Percentiles rank a stretch among this genome's conserved stretches.
phyloP scores from a whole-genome alignment of 1,140 invertebrate genomes.

The Solenopsis fugax region DNA sequence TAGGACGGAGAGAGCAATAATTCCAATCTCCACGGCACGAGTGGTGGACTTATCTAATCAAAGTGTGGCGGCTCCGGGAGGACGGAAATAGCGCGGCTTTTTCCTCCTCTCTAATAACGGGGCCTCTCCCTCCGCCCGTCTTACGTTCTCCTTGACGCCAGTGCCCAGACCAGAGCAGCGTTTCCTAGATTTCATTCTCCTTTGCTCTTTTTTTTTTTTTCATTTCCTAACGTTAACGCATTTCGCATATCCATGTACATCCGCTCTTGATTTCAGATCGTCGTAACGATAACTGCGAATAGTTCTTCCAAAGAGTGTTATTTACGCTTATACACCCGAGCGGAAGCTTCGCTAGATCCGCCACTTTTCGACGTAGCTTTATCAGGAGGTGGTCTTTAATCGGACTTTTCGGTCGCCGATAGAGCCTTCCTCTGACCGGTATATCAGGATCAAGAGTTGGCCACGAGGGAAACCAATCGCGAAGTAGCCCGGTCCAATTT shows the following conservation, averaged over 20 bases:
- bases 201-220: not conserved
- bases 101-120: slow-evolving; percentile 79
- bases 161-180: not conserved
- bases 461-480: slow-evolving; percentile 58
- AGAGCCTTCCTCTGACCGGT: slow-evolving; percentile 61
- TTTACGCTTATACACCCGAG: slow-evolving; percentile 16
- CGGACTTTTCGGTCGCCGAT: slow-evolving; percentile 61
- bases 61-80: slow-evolving; percentile 75
- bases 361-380: slow-evolving; percentile 45
- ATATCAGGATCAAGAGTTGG: slow-evolving; percentile 57
- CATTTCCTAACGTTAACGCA: not conserved
- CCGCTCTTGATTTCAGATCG: slow-evolving; percentile 37
- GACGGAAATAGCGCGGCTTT: slow-evolving; percentile 82
- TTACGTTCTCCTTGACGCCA: slow-evolving; percentile 77
- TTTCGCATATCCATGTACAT: slow-evolving; percentile 6
- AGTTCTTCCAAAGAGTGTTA: slow-evolving; percentile 29
- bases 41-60: slow-evolving; percentile 82
- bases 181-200: slow-evolving; percentile 68
- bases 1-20: slow-evolving; percentile 64
- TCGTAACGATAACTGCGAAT: slow-evolving; percentile 31
- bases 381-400: slow-evolving; percentile 65
- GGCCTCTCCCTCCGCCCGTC: slow-evolving; percentile 72
- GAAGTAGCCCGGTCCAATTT: slow-evolving; percentile 60
- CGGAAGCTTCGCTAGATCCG: slow-evolving; percentile 47
- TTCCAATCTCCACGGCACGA: slow-evolving; percentile 76